Evolutionary conservation across 1,140 invertebrate genomes (phyloP).

Genomic region (Drosophila sturtevanti): DNA sequence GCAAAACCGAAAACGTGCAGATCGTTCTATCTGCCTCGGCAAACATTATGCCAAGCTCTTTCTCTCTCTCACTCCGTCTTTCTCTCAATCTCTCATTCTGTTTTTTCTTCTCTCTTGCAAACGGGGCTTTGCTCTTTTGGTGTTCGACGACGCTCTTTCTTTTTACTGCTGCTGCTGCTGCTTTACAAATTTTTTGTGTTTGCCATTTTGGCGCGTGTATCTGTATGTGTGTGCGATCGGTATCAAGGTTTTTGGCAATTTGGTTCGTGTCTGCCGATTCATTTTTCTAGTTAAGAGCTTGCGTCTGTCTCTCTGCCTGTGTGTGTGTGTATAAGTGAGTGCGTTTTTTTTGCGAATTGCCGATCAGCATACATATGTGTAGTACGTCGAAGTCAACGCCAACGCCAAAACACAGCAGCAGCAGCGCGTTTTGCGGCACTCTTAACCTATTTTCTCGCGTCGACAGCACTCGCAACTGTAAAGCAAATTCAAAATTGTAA

Average conservation of each 20-base stretch:
- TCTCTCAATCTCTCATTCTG: background rate
- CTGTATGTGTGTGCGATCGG: constrained; percentile 66
- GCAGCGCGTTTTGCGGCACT: constrained; percentile 71
- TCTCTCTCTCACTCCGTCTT: constrained; percentile 3
- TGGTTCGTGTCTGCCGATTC: constrained; percentile 74
- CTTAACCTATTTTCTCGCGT: constrained; percentile 82
- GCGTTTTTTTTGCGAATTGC: constrained; percentile 67
- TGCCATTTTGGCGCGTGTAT: constrained; percentile 27
- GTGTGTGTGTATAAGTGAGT: constrained; percentile 14
- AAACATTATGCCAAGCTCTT: constrained; percentile 45
- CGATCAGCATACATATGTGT: constrained; percentile 61
- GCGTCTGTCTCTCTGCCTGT: constrained; percentile 46
- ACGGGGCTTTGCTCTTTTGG: constrained; percentile 36
- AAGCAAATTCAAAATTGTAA: too few species aligned
- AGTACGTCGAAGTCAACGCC: constrained; percentile 28
- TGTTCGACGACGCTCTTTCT: constrained; percentile 38
- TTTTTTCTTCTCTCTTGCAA: constrained; percentile 30
- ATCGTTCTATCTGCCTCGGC: constrained; percentile 37
- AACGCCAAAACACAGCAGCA: constrained; percentile 35
- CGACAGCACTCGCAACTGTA: too few species aligned
- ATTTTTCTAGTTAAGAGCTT: constrained; percentile 68
- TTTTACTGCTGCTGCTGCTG: constrained; percentile 34
- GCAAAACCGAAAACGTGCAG: constrained; percentile 41
- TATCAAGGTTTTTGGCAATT: constrained; percentile 83
- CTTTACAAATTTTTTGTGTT: constrained; percentile 42